Evolutionary conservation across 2,888 invertebrate species (phyloP).

Genomic region (Stenolophus ochropezus): DNA sequence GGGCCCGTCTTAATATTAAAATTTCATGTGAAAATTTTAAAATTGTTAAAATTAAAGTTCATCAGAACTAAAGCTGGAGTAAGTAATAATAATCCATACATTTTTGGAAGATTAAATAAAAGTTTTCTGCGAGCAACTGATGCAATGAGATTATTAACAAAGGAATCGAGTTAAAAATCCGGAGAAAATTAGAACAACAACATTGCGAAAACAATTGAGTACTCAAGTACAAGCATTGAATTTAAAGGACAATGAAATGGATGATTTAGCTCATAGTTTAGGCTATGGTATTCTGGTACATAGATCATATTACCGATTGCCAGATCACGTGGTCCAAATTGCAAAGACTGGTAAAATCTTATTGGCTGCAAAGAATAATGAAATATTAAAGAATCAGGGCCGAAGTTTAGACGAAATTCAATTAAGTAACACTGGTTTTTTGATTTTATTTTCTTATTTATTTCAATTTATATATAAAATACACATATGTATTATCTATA

Average conservation of each 20-base stretch:
- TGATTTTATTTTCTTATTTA: too few relatives aligned
- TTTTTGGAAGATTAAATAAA: not conserved
- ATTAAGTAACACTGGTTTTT: too few relatives aligned
- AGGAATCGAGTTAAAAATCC: too few relatives aligned
- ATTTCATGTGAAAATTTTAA: not conserved
- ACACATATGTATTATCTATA: too few relatives aligned
- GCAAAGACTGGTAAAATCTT: too few relatives aligned
- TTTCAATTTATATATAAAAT: too few relatives aligned
- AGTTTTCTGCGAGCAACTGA: slow-evolving; percentile 4
- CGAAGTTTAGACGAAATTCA: too few relatives aligned
- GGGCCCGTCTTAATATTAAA: not conserved
- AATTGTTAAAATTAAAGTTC: not conserved
- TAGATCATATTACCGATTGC: not conserved
- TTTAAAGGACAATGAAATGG: not conserved
- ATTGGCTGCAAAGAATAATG: too few relatives aligned
- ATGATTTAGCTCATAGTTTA: not conserved
- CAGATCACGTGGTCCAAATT: not conserved
- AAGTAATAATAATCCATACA: not conserved
- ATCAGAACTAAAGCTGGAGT: not conserved
- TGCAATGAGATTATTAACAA: not conserved
- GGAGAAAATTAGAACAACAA: not conserved
- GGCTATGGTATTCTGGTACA: not conserved
- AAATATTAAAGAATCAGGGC: too few relatives aligned
- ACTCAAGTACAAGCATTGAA: not conserved
- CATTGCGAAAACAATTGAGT: not conserved